phyloP scores from a whole-genome alignment of 2,888 invertebrate genomes.

The Protophormia terraenovae region DNA sequence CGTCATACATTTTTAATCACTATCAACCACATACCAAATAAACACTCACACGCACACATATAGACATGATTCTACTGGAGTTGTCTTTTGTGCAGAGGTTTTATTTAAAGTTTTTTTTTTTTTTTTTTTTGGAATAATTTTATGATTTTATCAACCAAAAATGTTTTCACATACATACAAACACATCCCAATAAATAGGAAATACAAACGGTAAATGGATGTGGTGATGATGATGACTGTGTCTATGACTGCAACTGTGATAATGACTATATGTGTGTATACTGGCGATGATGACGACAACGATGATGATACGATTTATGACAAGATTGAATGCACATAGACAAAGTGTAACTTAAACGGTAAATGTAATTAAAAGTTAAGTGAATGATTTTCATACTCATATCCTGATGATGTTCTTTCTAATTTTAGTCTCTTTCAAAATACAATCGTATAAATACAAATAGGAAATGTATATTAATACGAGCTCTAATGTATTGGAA shows the following conservation, averaged over 20 bases:
- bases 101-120: background rate
- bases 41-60: background rate
- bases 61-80: background rate
- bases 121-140: constrained; percentile 14
- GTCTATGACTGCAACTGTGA: background rate
- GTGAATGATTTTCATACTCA: constrained; percentile 60
- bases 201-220: constrained; percentile 50
- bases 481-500: constrained; percentile 35
- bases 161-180: constrained; percentile 19
- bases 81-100: constrained; percentile 18
- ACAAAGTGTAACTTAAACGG: constrained; percentile 63
- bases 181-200: constrained; percentile 40
- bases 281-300: background rate
- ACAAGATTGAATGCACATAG: constrained; percentile 57
- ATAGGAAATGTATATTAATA: constrained; percentile 47
- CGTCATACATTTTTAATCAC: constrained; percentile 44
- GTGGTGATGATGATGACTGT: background rate
- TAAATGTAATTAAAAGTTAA: constrained; percentile 71
- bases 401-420: constrained; percentile 33
- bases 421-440: background rate
- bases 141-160: constrained; percentile 40
- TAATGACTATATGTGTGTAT: too few relatives aligned
- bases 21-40: constrained; percentile 3
- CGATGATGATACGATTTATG: constrained; percentile 56
- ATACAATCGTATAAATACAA: background rate